phyloP scores from a whole-genome alignment of 2,113 vertebrate species.

The Onychorhynchus coronatus region DNA sequence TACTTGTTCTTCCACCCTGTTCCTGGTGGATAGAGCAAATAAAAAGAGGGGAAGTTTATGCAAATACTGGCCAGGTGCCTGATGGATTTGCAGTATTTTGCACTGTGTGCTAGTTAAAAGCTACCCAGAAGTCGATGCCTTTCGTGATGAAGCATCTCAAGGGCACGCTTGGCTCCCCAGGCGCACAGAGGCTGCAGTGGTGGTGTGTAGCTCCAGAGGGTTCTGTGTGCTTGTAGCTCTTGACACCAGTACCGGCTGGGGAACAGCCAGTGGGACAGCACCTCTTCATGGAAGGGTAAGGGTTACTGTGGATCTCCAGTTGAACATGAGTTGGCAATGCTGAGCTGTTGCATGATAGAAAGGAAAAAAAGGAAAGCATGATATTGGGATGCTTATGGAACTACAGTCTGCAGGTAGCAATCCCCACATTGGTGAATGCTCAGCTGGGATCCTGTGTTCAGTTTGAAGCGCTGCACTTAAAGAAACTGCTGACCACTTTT shows the following conservation, averaged over 20 bases:
- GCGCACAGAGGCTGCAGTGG: not conserved
- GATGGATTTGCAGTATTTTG: not conserved
- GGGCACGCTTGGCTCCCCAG: not conserved
- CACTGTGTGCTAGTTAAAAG: not conserved
- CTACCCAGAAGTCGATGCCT: not conserved
- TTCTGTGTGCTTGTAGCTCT: not conserved
- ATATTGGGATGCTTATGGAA: not conserved
- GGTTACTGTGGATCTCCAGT: not conserved
- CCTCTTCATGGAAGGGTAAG: not conserved
- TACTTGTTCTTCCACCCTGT: not conserved
- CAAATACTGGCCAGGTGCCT: not conserved
- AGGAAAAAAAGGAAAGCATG: not conserved
- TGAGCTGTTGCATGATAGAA: not conserved
- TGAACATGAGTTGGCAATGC: not conserved
- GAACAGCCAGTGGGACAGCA: not conserved
- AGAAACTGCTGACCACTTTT: not conserved
- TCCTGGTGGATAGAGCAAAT: not conserved
- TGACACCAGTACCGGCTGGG: not conserved
- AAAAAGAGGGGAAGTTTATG: not conserved
- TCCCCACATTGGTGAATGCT: accelerated
- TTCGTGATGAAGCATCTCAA: not conserved
- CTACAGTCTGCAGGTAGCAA: not conserved
- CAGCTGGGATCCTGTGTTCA: not conserved
- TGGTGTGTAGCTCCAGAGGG: not conserved
- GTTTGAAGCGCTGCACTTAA: not conserved